Conservation (phyloP, 2,888 invertebrate species). For the Megamerina dolium region DNA sequence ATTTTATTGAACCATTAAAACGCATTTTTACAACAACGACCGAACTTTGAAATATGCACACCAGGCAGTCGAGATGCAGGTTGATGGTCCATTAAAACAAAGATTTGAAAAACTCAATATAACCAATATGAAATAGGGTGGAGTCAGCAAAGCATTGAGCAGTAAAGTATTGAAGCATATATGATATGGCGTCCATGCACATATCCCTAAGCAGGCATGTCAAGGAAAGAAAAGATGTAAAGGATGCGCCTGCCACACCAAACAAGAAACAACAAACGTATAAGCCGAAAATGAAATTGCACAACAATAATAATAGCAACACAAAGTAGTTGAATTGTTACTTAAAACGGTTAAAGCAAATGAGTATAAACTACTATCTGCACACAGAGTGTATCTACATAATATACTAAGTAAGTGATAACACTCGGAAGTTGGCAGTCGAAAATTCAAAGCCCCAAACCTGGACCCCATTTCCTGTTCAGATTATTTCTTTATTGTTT, state of each 20-base stretch:
- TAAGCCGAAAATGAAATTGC: too few relatives aligned
- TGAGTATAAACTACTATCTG: too few relatives aligned
- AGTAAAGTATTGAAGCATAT: too few relatives aligned
- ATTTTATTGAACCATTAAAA: conserved; percentile 46
- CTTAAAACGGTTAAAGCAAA: too few relatives aligned
- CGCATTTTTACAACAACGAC: conserved; percentile 36
- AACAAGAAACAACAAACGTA: conserved; percentile 2
- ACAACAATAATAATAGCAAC: too few relatives aligned
- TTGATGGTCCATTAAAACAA: conserved; percentile 44
- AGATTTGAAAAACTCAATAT: conserved; percentile 35
- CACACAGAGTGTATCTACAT: too few relatives aligned
- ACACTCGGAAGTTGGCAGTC: too few relatives aligned
- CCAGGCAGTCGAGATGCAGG: conserved; percentile 20
- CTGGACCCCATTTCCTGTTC: too few relatives aligned
- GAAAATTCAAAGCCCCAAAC: conserved; percentile 10
- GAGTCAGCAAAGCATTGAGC: background rate
- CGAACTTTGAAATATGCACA: conserved; percentile 7
- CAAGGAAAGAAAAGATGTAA: conserved; percentile 6
- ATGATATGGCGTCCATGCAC: too few relatives aligned
- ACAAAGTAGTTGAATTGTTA: conserved; percentile 46
- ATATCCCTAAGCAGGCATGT: conserved; percentile 13
- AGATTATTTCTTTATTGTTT: too few relatives aligned
- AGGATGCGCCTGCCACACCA: background rate
- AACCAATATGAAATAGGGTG: conserved; percentile 4
- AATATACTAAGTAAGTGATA: too few relatives aligned